Conservation (phyloP, 2,888 invertebrate genomes). For the Resseliella maxima region DNA sequence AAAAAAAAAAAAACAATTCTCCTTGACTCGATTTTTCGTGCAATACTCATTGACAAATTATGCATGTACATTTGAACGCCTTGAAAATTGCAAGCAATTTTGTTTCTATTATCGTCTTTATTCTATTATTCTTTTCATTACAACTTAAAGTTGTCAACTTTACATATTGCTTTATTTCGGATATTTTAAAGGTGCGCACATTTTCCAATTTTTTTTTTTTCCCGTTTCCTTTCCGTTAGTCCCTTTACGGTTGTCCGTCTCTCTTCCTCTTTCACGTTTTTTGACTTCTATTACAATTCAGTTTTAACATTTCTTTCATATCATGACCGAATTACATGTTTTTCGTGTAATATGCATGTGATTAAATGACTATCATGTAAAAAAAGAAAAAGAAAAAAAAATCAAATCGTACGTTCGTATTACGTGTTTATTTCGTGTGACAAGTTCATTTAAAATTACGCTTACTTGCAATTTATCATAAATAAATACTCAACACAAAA, state of each 20-base stretch:
- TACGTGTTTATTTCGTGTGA: background rate
- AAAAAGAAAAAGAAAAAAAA: too few relatives aligned
- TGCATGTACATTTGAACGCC: background rate
- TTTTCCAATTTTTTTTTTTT: too few relatives aligned
- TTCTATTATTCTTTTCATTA: too few relatives aligned
- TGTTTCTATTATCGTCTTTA: too few relatives aligned
- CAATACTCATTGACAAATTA: background rate
- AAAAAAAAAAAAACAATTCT: background rate
- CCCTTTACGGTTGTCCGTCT: too few relatives aligned
- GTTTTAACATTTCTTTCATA: background rate
- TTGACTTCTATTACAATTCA: too few relatives aligned
- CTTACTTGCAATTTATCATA: background rate
- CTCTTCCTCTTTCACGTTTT: too few relatives aligned
- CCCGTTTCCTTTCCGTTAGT: too few relatives aligned
- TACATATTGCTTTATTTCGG: too few relatives aligned
- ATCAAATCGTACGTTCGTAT: background rate
- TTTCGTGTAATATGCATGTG: background rate
- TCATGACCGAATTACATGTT: background rate
- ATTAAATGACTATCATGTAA: background rate
- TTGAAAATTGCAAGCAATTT: too few relatives aligned
- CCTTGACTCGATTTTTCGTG: background rate
- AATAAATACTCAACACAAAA: background rate
- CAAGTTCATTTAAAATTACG: background rate
- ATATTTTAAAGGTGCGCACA: too few relatives aligned
- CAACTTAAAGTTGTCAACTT: too few relatives aligned